phyloP scores from a whole-genome alignment of 1,140 invertebrate genomes.

The Polypedilum vanderplanki region DNA sequence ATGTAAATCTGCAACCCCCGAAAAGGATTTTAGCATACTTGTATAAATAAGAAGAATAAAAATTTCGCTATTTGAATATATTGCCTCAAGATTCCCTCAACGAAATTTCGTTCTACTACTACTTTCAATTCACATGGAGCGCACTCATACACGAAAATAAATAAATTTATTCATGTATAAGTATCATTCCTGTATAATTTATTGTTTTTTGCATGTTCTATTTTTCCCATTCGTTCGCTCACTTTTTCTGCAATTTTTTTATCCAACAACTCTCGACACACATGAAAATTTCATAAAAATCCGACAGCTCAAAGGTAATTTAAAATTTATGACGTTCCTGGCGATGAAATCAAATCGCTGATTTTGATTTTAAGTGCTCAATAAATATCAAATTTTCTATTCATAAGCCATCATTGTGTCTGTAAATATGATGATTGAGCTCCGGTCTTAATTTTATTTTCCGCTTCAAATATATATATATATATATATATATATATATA shows the following conservation, averaged over 20 bases:
- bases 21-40: slow-evolving; percentile 26
- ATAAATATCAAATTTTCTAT: background rate
- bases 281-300: background rate
- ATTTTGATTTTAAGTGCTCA: slow-evolving; percentile 18
- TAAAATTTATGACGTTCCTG: background rate
- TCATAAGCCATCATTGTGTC: background rate
- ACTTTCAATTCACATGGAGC: background rate
- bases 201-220: background rate
- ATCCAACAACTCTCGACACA: background rate
- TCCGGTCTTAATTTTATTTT: slow-evolving; percentile 3
- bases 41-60: background rate
- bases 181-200: slow-evolving; percentile 13
- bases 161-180: background rate
- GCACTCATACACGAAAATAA: background rate
- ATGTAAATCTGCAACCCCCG: background rate
- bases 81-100: background rate
- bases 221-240: background rate
- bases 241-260: too few relatives aligned
- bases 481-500: too few relatives aligned
- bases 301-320: background rate
- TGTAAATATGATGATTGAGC: background rate
- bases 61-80: slow-evolving; percentile 22
- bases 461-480: background rate
- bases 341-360: background rate
- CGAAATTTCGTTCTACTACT: background rate